Evolutionary conservation across 2,797 vertebrate genomes (phyloP), one percentile per base, ranked within the genome.

Genomic region (Stomatorhinus walkeri): DNA sequence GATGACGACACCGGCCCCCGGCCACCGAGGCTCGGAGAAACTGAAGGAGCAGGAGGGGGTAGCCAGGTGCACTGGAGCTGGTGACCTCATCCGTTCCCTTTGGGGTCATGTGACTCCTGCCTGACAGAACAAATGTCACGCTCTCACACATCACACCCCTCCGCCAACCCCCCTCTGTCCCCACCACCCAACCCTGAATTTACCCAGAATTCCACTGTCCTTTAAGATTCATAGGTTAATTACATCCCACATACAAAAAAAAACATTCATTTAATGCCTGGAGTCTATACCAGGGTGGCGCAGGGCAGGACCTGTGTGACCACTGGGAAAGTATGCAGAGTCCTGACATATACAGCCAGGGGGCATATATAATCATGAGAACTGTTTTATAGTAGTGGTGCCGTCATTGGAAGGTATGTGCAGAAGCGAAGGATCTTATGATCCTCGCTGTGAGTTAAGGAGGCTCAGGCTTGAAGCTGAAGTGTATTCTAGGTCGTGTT

Each of bases 11-110:
- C 3, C 46, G 10, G 81, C 46, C 9, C 9, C 43, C 22, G 8
- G 19, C 81, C n/a, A 12, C 46, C 5, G 48, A 32, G 46, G n/a
- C 32, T 19, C 0, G 14, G 32, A 7, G 51, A 36, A 56, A 8
- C 16, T 2, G 2, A 28, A 36, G 64, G 16, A 48, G 24, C 36
- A 3, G 46, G 64, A 10, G 14, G 43, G 87, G 48, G 7, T 40
- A 3, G 22, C 49, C 88, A 84, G 88, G 88, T 88, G 88, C 46
- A 19, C 22, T 4, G 76, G 46, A 24, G 24, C 19, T 10, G 24
- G 48, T 89, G 88, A 89, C 61, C 64, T 87, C 84, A 76, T 46
- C 76, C 49, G 16, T 87, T 89, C 85, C 36, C 54, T 85, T n/a
- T 14, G 12, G n/a, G 22, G 48, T 28, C 79, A 40, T 48, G 85